Conservation (phyloP, 1,140 invertebrate species). For the Nymphalis io region DNA sequence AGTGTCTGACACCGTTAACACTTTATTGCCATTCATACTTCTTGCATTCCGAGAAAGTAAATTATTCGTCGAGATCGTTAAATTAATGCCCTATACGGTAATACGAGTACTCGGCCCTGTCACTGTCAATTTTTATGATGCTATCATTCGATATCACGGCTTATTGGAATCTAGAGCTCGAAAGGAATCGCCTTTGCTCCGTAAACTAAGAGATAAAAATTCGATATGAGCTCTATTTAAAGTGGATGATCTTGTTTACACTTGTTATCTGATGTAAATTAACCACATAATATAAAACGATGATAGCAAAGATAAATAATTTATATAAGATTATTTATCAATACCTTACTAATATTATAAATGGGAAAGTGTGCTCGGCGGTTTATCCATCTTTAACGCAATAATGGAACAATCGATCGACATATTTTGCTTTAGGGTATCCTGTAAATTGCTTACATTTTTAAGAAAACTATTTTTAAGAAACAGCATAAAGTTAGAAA, state of each 20-base stretch:
- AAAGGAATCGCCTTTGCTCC: slow-evolving; percentile 29
- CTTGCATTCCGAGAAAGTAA: slow-evolving; percentile 73
- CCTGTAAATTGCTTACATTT: too few species aligned
- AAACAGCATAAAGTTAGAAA: too few species aligned
- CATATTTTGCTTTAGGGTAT: too few species aligned
- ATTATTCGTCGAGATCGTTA: slow-evolving; percentile 68
- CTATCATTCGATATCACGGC: slow-evolving; percentile 58
- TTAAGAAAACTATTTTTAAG: too few species aligned
- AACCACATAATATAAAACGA: slow-evolving; percentile 3
- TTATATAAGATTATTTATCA: not conserved
- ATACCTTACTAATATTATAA: not conserved
- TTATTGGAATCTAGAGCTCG: slow-evolving; percentile 40
- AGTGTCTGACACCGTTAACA: slow-evolving; percentile 57
- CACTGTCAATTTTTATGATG: slow-evolving; percentile 72
- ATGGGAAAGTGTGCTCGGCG: too few species aligned
- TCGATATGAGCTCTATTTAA: slow-evolving; percentile 27
- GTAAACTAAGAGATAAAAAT: slow-evolving; percentile 39
- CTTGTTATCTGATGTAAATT: slow-evolving; percentile 25
- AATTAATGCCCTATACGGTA: slow-evolving; percentile 70
- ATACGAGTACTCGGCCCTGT: slow-evolving; percentile 61
- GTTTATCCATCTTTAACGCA: too few species aligned
- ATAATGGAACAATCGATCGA: too few species aligned
- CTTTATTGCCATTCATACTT: slow-evolving; percentile 69
- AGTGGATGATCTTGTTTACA: slow-evolving; percentile 32
- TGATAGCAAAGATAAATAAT: not conserved